Evolutionary conservation across 1,140 invertebrate genomes (phyloP), one percentile per base, ranked within the genome.

Genomic region (Oedothorax gibbosus): DNA sequence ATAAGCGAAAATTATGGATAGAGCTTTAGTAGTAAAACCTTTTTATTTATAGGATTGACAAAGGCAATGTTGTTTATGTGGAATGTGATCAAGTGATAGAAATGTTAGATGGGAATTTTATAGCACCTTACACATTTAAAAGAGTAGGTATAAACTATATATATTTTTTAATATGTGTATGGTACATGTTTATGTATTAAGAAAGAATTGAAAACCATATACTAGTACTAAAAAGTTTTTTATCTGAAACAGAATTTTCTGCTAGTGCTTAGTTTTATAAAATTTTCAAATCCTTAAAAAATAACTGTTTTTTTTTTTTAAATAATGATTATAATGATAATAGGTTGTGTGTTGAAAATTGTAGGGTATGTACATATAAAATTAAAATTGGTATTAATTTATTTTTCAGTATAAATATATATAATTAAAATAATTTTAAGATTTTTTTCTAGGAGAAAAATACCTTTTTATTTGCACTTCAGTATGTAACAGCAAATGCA

Each of bases 91-190:
- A 89, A 83, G 87, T 88, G 56, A 88, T 90, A 14, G 89, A 90
- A 91, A 96, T 96, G 94, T 91, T 96, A 71, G 93, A 94, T 88
- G 93, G 94, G 71, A 96, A 96, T 91, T 91, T 95, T 83, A 91
- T 96, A 80, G 93, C 94, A 20, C 96, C 96, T 20, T 96, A 96
- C 90, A 93, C 92, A 88, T 96, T 95, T 91, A 90, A 92, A 88
- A 93, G 93, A 89, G 91, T 91, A 93, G 88, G 90, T 86, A 12
- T 51, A 21, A 79, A 79, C n/a, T n/a, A n/a, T n/a, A n/a, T n/a
- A 71, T 6, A 0, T 50, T 71, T 9, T 50, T 50, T 11, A 68
- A 11, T 21, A 15, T 7, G 3, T 69, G 7, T 14, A 4, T 2
- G 7, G 11, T 69, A 7, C 8, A 69, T 69, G 12, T 69, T 20